These are phyloP conservation scores for Drosophila willistoni DNA, from an alignment of 1,140 invertebrate species.

Conservation along the genomic window DNA sequence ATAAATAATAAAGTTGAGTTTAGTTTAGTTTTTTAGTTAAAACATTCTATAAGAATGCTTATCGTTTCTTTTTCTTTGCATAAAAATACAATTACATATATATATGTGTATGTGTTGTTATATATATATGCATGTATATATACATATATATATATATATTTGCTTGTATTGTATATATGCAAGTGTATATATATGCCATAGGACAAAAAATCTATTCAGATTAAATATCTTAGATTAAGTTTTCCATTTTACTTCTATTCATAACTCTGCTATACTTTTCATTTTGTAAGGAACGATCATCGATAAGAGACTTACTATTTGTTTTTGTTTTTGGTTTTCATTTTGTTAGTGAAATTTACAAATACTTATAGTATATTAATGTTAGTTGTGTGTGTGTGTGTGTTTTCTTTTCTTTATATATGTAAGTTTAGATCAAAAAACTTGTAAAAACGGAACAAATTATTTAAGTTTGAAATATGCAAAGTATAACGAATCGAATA, in stretches of 20 bases:
- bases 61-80: conserved; percentile 17
- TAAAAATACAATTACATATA: conserved; percentile 64
- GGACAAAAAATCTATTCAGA: conserved; percentile 41
- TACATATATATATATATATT: conserved; percentile 40
- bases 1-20: conserved; percentile 68
- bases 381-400: neutral
- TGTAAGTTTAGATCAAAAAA: conserved; percentile 24
- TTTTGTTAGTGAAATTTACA: conserved; percentile 66
- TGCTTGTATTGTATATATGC: conserved; percentile 49
- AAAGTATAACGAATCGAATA: conserved; percentile 25
- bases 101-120: conserved; percentile 35
- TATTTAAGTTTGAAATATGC: neutral
- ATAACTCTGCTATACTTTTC: neutral
- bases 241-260: neutral
- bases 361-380: conserved; percentile 30
- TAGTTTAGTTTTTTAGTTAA: conserved; percentile 35
- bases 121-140: conserved; percentile 46
- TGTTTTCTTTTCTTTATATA: neutral
- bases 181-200: conserved; percentile 31
- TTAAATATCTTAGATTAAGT: conserved; percentile 45
- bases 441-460: conserved; percentile 19
- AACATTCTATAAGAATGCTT: conserved; percentile 75
- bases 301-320: conserved; percentile 78
- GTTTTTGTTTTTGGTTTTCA: conserved; percentile 38
- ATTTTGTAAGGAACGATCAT: conserved; percentile 77